A percentile compares a stretch with the other conserved stretches of the same genome.
These are phyloP conservation scores for Thunnus thynnus DNA, from an alignment of 2,113 vertebrate genomes.

Conservation along the genomic window DNA sequence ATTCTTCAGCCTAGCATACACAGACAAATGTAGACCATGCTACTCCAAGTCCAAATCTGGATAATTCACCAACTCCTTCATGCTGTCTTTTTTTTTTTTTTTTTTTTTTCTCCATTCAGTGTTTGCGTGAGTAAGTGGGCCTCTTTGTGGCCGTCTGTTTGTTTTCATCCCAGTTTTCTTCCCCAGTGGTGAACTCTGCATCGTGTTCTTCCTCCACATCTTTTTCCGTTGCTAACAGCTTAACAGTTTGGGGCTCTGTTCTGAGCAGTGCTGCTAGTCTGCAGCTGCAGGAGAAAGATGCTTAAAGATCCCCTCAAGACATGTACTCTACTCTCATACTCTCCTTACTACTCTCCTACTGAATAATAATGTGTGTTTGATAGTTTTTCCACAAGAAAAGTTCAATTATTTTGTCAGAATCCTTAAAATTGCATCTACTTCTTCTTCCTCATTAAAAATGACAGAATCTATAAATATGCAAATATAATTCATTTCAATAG, in stretches of 20 bases:
- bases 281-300: constrained; percentile 9
- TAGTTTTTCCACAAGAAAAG: too few species aligned
- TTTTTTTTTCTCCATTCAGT: constrained; percentile 3
- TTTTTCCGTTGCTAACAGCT: constrained; percentile 19
- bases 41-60: constrained; percentile 20
- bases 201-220: background rate
- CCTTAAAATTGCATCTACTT: too few species aligned
- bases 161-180: constrained; percentile 51
- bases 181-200: constrained; percentile 6
- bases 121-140: constrained; percentile 60
- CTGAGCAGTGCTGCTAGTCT: background rate
- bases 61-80: constrained; percentile 29
- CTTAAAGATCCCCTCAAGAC: background rate
- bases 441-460: too few species aligned
- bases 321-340: too few species aligned
- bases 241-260: constrained; percentile 5
- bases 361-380: too few species aligned
- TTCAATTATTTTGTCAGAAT: too few species aligned
- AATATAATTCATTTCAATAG: too few species aligned
- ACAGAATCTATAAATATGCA: too few species aligned
- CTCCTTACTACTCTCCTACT: too few species aligned
- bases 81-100: background rate
- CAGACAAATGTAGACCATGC: background rate
- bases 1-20: background rate
- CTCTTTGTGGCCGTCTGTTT: constrained; percentile 50